Percentiles rank a stretch among this genome's conserved stretches.
phyloP scores from a whole-genome alignment of 2,888 invertebrate genomes.

The Spilosoma lubricipeda region DNA sequence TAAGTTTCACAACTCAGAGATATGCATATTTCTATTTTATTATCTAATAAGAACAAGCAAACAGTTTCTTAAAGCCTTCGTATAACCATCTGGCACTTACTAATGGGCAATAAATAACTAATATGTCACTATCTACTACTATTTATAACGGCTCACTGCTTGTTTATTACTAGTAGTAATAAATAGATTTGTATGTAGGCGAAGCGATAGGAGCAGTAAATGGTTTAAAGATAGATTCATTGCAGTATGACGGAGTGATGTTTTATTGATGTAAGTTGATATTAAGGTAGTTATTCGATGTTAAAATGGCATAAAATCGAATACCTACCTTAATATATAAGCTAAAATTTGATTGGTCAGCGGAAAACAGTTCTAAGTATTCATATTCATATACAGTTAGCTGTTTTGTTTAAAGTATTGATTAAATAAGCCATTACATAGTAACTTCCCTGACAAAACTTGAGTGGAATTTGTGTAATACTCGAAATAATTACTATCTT shows the following conservation, averaged over 20 bases:
- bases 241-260: slow-evolving; percentile 7
- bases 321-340: too few species aligned
- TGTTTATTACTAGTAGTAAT: slow-evolving; percentile 24
- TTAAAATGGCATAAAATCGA: too few species aligned
- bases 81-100: slow-evolving; percentile 11
- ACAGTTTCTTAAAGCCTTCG: slow-evolving; percentile 22
- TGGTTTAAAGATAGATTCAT: slow-evolving; percentile 13
- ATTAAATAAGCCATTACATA: too few species aligned
- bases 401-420: not conserved
- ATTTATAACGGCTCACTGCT: slow-evolving; percentile 26
- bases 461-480: not conserved
- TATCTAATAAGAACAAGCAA: slow-evolving; percentile 26
- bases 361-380: not conserved
- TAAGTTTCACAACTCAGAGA: slow-evolving; percentile 5
- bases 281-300: not conserved
- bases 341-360: not conserved
- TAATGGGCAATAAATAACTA: slow-evolving; percentile 34
- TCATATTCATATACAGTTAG: not conserved
- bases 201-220: slow-evolving; percentile 18
- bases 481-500: not conserved
- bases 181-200: slow-evolving; percentile 23
- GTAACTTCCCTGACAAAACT: not conserved
- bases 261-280: slow-evolving; percentile 15
- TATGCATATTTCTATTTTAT: slow-evolving; percentile 23
- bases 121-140: slow-evolving; percentile 31